A percentile compares a stretch with the other conserved stretches of the same genome.
Evolutionary conservation across 2,888 invertebrate genomes (phyloP).

Genomic region (Pachydiplax longipennis): DNA sequence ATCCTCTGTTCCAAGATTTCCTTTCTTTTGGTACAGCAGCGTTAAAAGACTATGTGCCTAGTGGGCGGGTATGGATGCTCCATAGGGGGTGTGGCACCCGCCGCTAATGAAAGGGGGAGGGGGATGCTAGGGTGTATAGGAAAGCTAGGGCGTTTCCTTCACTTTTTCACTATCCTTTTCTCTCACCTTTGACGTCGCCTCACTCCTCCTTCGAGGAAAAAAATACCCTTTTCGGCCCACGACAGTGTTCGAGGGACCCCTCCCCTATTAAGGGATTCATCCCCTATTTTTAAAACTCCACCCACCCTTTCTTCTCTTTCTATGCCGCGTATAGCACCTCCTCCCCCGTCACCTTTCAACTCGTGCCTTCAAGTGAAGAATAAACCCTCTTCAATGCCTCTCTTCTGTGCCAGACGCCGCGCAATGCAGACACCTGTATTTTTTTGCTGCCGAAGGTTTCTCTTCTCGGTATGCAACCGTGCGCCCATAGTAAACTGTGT

Average conservation of each 20-base stretch:
- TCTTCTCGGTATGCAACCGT: not conserved
- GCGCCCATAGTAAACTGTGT: too few species aligned
- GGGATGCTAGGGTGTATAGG: not conserved
- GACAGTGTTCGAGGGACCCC: not conserved
- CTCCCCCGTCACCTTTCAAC: not conserved
- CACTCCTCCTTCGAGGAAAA: not conserved
- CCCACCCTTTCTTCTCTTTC: not conserved
- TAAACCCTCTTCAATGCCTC: not conserved
- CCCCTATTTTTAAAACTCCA: not conserved
- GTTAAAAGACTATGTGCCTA: not conserved
- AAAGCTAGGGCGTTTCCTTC: not conserved
- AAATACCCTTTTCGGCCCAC: not conserved
- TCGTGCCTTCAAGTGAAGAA: not conserved
- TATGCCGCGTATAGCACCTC: not conserved
- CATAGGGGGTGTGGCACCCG: not conserved
- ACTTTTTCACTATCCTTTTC: not conserved
- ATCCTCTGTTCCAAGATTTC: not conserved
- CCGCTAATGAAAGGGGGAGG: not conserved
- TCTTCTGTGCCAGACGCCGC: not conserved
- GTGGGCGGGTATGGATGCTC: not conserved
- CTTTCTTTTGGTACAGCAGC: not conserved
- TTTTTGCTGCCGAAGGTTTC: not conserved
- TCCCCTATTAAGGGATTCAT: not conserved
- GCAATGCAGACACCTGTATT: not conserved
- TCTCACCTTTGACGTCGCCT: not conserved